Evolutionary conservation across 2,888 invertebrate genomes (phyloP), one percentile per base, ranked within the genome.

Genomic region (Folsomia manolachei): DNA sequence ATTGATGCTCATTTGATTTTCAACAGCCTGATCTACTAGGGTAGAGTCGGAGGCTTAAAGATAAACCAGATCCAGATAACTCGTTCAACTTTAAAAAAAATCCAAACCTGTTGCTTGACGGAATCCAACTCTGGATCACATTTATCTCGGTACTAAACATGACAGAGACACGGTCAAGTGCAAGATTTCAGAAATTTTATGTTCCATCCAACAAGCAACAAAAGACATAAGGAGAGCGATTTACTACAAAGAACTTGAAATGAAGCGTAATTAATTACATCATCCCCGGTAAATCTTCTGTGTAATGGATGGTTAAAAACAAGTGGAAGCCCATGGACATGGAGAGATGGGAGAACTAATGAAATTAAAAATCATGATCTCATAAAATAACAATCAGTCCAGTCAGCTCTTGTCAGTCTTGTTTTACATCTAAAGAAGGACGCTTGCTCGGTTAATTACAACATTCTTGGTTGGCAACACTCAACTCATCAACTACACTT

Each of bases 301-400:
- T 39, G 14, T 9, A 14, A 39, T 14, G 14, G 39, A 39, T 39
- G n/a, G n/a, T n/a, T n/a, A n/a, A n/a, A n/a, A n/a, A n/a, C n/a
- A n/a, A n/a, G n/a, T n/a, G n/a, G n/a, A n/a, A n/a, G 39, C 39
- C 39, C n/a, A n/a, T n/a, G n/a, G 39, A 39, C 39, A 39, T 39
- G 39, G 14, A 39, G 39, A 14, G 39, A 39, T 39, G 39, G 39
- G 4, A 39, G 14, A 39, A 39, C 39, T 39, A 39, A 39, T 39
- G 39, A 9, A 39, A 39, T 39, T 39, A 39, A 39, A 27, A 63
- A 63, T 25, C 27, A 63, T 63, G 63, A 63, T 63, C 63, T 63
- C 63, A 63, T 63, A 63, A 27, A 63, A 63, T 25, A 27, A 27
- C 63, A 63, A 62, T 62, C 62, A 63, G 63, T 63, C 63, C 63